A percentile compares a stretch with the other conserved stretches of the same genome.
phyloP scores from a whole-genome alignment of 1,140 invertebrate species.

The Apolygus lucorum region DNA sequence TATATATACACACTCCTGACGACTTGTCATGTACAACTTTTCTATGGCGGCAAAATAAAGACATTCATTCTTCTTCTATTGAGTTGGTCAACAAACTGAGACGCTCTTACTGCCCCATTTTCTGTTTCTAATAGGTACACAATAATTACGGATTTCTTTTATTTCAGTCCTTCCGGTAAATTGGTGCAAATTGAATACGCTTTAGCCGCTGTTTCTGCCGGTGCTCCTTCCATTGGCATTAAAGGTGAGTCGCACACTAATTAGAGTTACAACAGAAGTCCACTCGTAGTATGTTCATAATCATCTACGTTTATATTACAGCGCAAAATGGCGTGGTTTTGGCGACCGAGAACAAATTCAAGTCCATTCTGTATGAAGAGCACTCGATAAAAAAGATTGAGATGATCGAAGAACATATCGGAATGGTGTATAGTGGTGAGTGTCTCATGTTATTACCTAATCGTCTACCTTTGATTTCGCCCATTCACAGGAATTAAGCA shows the following conservation, averaged over 20 bases:
- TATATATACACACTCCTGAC: background rate
- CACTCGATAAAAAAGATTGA: slow-evolving; percentile 95
- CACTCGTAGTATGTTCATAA: slow-evolving; percentile 24
- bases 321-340: slow-evolving; percentile 91
- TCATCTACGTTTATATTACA: slow-evolving; percentile 39
- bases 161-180: slow-evolving; percentile 93
- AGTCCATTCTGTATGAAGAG: slow-evolving; percentile 92
- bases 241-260: slow-evolving; percentile 73
- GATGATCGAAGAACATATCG: slow-evolving; percentile 89
- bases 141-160: background rate
- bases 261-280: background rate
- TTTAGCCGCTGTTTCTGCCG: slow-evolving; percentile 92
- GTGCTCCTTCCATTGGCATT: slow-evolving; percentile 97
- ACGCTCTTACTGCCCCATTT: background rate
- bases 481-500: too few relatives aligned
- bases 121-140: background rate
- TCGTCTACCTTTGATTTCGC: too few relatives aligned
- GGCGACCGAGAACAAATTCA: slow-evolving; percentile 98
- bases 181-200: slow-evolving; percentile 99
- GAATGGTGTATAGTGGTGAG: slow-evolving; percentile 90
- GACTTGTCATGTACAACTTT: background rate
- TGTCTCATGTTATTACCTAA: too few relatives aligned
- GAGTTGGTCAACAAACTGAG: background rate
- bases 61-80: too few relatives aligned
- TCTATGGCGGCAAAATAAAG: too few relatives aligned